Base-by-base conservation (phyloP, 2,113 vertebrate genomes). In the Neogale vison region DNA sequence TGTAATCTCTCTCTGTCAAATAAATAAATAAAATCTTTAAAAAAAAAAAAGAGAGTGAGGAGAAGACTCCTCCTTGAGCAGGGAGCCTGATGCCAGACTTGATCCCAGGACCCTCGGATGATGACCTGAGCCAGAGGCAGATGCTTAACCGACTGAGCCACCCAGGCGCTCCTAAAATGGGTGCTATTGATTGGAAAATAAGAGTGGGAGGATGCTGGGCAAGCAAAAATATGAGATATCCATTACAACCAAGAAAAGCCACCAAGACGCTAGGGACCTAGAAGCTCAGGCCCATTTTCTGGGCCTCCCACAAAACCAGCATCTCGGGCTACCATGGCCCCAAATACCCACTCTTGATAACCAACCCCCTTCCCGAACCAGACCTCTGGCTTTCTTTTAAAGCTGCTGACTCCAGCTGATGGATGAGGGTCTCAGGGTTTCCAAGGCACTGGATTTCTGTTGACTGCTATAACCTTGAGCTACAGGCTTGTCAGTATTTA, bases 401-500 rank as follows among this genome's bases (percentile, higher is more conserved):
- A 97, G 94, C 92, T 94, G 91, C 95, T 97, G 98, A 97, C 95
- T 98, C 84, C 63, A 86, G 96, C 91, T 98, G 97, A 98, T 98
- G 96, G 97, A 98, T 98, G 96, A 74, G 76, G 96, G 97, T 94
- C 79, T 98, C 82, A 36, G 86, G 96, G 83, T 97, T 97, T 98
- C 83, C 95, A 57, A 65, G 72, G 88, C 45, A 7, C 96, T 98
- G 98, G 98, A 97, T 98, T 98, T 98, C 95, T 20, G 85, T 97
- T 80, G 67, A 98, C 98, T 98, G 97, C 86, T 97, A 42, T 98
- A 98, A 98, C 98, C 99, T 98, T 99, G 98, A 99, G 98, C 98
- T 98, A 91, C 89, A 29, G 97, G 97, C 98, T 97, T 98, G 98
- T 97, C 98, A 98, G 98, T 98, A 98, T 99, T 98, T 99, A 98